Conservation (phyloP, 2,888 invertebrate species). For the Brenthis hecate region DNA sequence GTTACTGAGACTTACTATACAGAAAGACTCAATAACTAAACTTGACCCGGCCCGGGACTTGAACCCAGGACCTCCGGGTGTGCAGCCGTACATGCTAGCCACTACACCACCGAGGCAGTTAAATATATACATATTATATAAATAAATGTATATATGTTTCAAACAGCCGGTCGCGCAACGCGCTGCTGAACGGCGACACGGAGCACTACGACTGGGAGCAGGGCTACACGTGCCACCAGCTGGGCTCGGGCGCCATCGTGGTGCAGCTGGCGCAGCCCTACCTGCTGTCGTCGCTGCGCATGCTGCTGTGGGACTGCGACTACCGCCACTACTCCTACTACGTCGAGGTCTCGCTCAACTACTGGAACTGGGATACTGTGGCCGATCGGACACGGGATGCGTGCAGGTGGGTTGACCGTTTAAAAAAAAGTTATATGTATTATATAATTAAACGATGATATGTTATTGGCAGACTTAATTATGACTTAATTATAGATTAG, state of each 20-base stretch:
- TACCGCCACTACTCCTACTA: conserved; percentile 97
- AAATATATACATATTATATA: too few species aligned
- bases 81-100: too few species aligned
- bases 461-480: too few species aligned
- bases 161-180: conserved; percentile 92
- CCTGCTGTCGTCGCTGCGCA: conserved; percentile 92
- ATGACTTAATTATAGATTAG: too few species aligned
- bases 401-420: conserved; percentile 77
- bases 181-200: conserved; percentile 96
- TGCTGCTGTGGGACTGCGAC: conserved; percentile 98
- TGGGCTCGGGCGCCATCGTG: conserved; percentile 96
- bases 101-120: too few species aligned
- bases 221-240: conserved; percentile 98
- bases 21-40: too few species aligned
- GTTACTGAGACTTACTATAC: too few species aligned
- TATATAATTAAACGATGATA: too few species aligned
- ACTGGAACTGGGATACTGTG: conserved; percentile 95
- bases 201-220: conserved; percentile 99
- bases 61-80: too few species aligned
- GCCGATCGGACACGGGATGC: conserved; percentile 93
- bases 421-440: too few species aligned
- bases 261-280: conserved; percentile 98
- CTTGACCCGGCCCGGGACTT: too few species aligned
- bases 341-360: conserved; percentile 96
- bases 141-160: background rate